phyloP scores from a whole-genome alignment of 1,140 invertebrate species.

The Akabosia matsudoensis region DNA sequence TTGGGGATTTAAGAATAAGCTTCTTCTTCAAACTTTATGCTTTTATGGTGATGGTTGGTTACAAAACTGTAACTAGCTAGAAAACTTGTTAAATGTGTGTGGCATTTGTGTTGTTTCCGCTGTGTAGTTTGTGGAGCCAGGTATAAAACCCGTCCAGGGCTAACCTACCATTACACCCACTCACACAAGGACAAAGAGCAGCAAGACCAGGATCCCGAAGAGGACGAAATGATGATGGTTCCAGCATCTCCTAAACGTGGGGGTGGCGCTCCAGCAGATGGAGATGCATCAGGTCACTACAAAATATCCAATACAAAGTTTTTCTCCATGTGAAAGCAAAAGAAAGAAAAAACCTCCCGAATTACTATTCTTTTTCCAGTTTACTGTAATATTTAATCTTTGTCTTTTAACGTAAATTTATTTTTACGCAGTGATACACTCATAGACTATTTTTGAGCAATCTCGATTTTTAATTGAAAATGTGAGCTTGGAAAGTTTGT shows the following conservation, averaged over 20 bases:
- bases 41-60: background rate
- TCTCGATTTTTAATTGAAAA: too few relatives aligned
- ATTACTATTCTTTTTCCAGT: too few relatives aligned
- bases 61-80: background rate
- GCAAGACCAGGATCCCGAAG: too few relatives aligned
- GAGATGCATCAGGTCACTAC: slow-evolving; percentile 43
- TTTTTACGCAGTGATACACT: too few relatives aligned
- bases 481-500: too few relatives aligned
- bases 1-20: too few relatives aligned
- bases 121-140: slow-evolving; percentile 88
- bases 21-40: background rate
- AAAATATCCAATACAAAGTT: slow-evolving; percentile 40
- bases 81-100: background rate
- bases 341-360: background rate
- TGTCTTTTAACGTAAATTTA: too few relatives aligned
- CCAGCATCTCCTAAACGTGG: slow-evolving; percentile 46
- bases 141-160: slow-evolving; percentile 94
- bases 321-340: slow-evolving; percentile 33
- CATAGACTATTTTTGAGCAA: too few relatives aligned
- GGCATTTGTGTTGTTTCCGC: slow-evolving; percentile 22
- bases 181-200: slow-evolving; percentile 75
- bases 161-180: slow-evolving; percentile 95
- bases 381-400: too few relatives aligned
- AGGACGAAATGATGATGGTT: slow-evolving; percentile 49
- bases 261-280: too few relatives aligned